Evolutionary conservation across 2,888 invertebrate genomes (phyloP).

Genomic region (Leptura quadrifasciata): DNA sequence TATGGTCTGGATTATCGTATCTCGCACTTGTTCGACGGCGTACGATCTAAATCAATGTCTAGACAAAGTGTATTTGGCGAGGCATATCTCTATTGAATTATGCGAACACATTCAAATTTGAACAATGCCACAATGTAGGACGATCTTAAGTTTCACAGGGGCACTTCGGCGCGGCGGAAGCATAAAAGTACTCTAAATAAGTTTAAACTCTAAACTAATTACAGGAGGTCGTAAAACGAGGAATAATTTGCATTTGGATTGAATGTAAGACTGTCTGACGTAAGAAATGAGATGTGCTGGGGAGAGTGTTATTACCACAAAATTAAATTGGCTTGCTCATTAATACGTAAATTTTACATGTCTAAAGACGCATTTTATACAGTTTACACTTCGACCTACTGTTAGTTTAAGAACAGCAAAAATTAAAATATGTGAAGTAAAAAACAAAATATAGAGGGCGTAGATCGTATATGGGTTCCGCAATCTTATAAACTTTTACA

Average conservation of each 20-base stretch:
- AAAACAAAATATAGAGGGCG: too few relatives aligned
- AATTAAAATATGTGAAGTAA: too few relatives aligned
- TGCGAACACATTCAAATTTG: conserved; percentile 1
- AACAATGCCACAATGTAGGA: not conserved
- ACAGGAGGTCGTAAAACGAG: not conserved
- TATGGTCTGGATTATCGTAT: conserved; percentile 27
- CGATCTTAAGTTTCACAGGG: conserved; percentile 1
- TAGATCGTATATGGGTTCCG: too few relatives aligned
- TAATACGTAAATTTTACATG: too few relatives aligned
- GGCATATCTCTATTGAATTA: conserved; percentile 17
- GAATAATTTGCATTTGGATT: not conserved
- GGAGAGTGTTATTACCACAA: too few relatives aligned
- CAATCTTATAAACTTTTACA: too few relatives aligned
- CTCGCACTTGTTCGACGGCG: conserved; percentile 1
- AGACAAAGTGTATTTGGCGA: conserved; percentile 27
- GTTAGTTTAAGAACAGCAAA: too few relatives aligned
- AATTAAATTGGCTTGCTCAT: too few relatives aligned
- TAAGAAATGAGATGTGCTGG: not conserved
- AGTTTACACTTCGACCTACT: too few relatives aligned
- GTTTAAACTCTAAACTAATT: conserved; percentile 7
- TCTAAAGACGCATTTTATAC: too few relatives aligned
- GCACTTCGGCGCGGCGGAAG: not conserved
- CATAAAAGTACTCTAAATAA: not conserved
- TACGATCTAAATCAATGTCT: conserved; percentile 27
- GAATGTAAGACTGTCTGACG: not conserved